phyloP scores from a whole-genome alignment of 2,797 vertebrate species.

The Vespertilio murinus region DNA sequence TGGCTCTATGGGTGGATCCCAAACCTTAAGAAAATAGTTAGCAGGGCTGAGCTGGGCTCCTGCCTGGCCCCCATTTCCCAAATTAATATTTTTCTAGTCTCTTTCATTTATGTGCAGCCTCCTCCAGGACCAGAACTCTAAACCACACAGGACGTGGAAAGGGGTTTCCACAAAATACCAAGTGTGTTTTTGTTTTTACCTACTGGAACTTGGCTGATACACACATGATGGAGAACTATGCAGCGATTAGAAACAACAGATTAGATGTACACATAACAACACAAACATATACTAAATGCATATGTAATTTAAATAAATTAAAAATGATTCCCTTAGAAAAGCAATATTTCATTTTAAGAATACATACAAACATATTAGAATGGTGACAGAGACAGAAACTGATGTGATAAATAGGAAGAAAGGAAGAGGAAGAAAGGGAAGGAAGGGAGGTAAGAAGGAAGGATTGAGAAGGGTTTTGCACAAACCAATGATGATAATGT shows the following conservation, averaged over 20 bases:
- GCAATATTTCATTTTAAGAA: constrained; percentile 3
- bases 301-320: neutral
- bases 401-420: neutral
- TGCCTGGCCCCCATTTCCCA: too few species aligned
- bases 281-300: neutral
- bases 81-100: too few species aligned
- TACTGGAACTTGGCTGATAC: neutral
- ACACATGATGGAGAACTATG: neutral
- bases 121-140: too few species aligned
- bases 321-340: constrained; percentile 13
- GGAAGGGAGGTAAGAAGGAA: neutral
- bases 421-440: neutral
- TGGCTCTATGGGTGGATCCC: too few species aligned
- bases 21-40: too few species aligned
- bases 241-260: neutral
- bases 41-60: too few species aligned
- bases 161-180: neutral
- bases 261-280: neutral
- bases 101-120: too few species aligned
- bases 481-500: neutral
- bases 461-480: neutral
- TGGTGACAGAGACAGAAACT: neutral
- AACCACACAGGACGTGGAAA: too few species aligned
- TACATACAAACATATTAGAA: neutral
- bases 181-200: neutral